These are phyloP conservation scores for Psilopogon haemacephalus DNA, from an alignment of 2,113 vertebrate species.

Conservation along the genomic window DNA sequence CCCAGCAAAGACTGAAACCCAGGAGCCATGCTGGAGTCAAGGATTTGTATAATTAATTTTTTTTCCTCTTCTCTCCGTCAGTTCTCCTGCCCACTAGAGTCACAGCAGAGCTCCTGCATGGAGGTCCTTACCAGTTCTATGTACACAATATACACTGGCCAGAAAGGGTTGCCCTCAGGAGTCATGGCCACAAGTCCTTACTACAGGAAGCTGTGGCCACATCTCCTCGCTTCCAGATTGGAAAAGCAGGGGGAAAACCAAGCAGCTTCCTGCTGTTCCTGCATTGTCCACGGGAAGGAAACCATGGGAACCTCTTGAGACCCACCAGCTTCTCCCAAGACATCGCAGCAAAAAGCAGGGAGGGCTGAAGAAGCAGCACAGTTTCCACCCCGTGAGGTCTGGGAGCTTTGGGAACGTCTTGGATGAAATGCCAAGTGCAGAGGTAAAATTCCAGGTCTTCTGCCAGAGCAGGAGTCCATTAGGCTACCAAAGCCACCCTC, in stretches of 20 bases:
- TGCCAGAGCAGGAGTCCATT: fast-evolving
- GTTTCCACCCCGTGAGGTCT: neutral
- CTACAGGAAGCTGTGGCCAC: neutral
- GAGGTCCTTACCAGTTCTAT: no score
- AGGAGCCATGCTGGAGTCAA: neutral
- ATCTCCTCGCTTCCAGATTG: neutral
- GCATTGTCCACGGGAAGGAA: neutral
- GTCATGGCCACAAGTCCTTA: fast-evolving
- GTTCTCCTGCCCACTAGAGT: neutral
- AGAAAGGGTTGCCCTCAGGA: neutral
- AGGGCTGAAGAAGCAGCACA: no score
- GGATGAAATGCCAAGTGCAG: fast-evolving
- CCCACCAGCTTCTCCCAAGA: no score
- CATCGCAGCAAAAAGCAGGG: no score
- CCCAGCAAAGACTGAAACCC: neutral
- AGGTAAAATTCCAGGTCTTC: neutral
- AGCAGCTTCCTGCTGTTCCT: neutral
- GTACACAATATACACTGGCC: neutral
- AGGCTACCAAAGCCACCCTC: neutral
- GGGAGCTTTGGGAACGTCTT: neutral
- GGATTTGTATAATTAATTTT: neutral
- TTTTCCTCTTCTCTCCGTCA: neutral
- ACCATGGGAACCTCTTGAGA: no score
- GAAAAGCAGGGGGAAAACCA: no score
- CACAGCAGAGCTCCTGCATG: no score